Evolutionary conservation across 2,888 invertebrate genomes (phyloP).

Genomic region (Drosophila helvetica): DNA sequence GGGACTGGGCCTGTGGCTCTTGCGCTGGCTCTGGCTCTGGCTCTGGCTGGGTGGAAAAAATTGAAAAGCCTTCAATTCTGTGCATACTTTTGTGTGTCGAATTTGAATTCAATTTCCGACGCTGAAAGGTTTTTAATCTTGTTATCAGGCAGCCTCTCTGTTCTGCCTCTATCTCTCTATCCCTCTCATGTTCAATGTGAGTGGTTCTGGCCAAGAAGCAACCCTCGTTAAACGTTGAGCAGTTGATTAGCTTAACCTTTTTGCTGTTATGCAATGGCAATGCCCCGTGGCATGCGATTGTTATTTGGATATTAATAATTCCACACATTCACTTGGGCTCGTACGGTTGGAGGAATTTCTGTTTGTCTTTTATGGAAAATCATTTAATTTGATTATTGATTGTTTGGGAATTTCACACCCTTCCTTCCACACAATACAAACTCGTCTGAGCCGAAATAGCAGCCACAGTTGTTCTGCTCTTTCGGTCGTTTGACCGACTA

Average conservation of each 20-base stretch:
- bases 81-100: slow-evolving; percentile 78
- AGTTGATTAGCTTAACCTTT: slow-evolving; percentile 74
- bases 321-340: slow-evolving; percentile 16
- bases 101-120: slow-evolving; percentile 78
- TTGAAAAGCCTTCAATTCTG: slow-evolving; percentile 58
- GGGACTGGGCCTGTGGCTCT: slow-evolving; percentile 6
- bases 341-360: not conserved
- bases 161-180: slow-evolving; percentile 4
- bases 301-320: slow-evolving; percentile 51
- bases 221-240: slow-evolving; percentile 67
- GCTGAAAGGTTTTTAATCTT: slow-evolving; percentile 80
- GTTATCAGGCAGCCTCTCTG: slow-evolving; percentile 62
- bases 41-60: slow-evolving; percentile 10
- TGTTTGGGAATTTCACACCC: slow-evolving; percentile 3
- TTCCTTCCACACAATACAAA: not conserved
- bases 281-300: slow-evolving; percentile 30
- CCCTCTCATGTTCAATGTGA: slow-evolving; percentile 44
- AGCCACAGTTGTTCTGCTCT: too few species aligned
- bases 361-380: slow-evolving; percentile 11
- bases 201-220: slow-evolving; percentile 34
- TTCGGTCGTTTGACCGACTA: too few species aligned
- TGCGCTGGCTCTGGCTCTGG: not conserved
- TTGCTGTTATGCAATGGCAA: slow-evolving; percentile 31
- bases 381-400: slow-evolving; percentile 29
- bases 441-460: not conserved